Percentiles rank a stretch among this genome's conserved stretches.
Evolutionary conservation across 1,140 invertebrate species (phyloP).

Genomic region (Drosophila ananassae): DNA sequence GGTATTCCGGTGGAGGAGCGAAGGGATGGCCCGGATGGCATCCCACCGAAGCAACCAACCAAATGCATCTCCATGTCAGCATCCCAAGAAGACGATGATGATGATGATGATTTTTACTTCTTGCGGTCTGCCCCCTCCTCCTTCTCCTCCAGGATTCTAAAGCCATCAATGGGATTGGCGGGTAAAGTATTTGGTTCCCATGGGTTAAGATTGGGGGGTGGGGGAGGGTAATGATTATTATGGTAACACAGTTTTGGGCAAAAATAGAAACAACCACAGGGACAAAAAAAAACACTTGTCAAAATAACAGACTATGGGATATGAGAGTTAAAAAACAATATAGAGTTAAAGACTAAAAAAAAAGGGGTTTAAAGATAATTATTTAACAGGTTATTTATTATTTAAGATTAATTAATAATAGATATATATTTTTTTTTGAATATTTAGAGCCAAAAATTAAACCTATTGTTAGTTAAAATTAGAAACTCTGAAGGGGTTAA

Average conservation of each 20-base stretch:
- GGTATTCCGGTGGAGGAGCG: slow-evolving; percentile 19
- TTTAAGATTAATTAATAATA: neutral
- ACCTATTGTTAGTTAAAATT: too few species aligned
- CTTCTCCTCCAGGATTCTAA: slow-evolving; percentile 10
- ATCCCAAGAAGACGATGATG: slow-evolving; percentile 15
- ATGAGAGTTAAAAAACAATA: neutral
- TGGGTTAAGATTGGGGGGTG: neutral
- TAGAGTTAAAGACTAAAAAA: slow-evolving; percentile 6
- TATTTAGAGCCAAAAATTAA: too few species aligned
- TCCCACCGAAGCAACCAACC: slow-evolving; percentile 7
- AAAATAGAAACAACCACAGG: slow-evolving; percentile 30
- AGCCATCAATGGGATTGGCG: slow-evolving; percentile 21
- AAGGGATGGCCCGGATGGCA: neutral
- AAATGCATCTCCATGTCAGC: slow-evolving; percentile 54
- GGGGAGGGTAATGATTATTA: slow-evolving; percentile 9
- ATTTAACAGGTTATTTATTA: neutral
- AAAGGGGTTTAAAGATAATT: neutral
- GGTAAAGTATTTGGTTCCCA: slow-evolving; percentile 40
- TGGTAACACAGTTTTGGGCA: slow-evolving; percentile 43
- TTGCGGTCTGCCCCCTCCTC: slow-evolving; percentile 36
- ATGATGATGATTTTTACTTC: slow-evolving; percentile 34
- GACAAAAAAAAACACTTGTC: slow-evolving; percentile 26
- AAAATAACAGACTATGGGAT: slow-evolving; percentile 15
- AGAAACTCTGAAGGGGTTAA: too few species aligned
- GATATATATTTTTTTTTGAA: too few species aligned